Base-by-base conservation (phyloP, 2,888 invertebrate species). In the Lepidocyrtoides sp. region DNA sequence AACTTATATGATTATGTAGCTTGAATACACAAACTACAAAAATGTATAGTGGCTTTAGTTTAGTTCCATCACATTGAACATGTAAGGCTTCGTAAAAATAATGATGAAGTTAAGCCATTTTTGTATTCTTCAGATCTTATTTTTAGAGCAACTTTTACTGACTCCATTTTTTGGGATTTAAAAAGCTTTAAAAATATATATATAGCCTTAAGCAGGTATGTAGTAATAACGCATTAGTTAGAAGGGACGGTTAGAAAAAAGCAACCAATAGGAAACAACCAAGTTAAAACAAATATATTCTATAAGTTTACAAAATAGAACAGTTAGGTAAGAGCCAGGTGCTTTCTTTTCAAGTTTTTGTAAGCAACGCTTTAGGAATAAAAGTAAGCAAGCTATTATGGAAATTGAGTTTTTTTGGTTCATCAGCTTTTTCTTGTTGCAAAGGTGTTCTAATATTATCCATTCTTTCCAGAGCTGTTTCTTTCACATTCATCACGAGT, bases 361-460 rank as follows among this genome's bases (percentile, higher is more conserved):
- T 29, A 77, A 29, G 10, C 44, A 54, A 54, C 17, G 54, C 1
- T 54, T 54, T 54, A 54, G 17, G 20, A 54, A 44, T n/a, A 51
- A 48, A 20, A 32, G 77, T 32, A 57, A n/a, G n/a, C n/a, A 23
- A 17, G 8, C 57, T 54, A 79, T 54, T 79, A 79, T 57, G 57
- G 54, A 79, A 79, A 79, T 79, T 54, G 32, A 57, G 79, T 29
- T 32, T 20, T 79, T 36, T 57, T 26, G n/a, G 26, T 51, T 77
- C 57, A 57, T 79, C 79, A 57, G 57, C 54, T 32, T 48, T 29
- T 77, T 51, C 12, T 57, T 5, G 14, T n/a, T n/a, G n/a, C n/a
- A 20, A 57, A 57, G 20, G 2, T 57, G 26, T 57, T 57, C 5
- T 57, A 36, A 4, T 7, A 36, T 36, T 36, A 36, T 7, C 36